phyloP scores from a whole-genome alignment of 2,888 invertebrate species.

The Pteria penguin region DNA sequence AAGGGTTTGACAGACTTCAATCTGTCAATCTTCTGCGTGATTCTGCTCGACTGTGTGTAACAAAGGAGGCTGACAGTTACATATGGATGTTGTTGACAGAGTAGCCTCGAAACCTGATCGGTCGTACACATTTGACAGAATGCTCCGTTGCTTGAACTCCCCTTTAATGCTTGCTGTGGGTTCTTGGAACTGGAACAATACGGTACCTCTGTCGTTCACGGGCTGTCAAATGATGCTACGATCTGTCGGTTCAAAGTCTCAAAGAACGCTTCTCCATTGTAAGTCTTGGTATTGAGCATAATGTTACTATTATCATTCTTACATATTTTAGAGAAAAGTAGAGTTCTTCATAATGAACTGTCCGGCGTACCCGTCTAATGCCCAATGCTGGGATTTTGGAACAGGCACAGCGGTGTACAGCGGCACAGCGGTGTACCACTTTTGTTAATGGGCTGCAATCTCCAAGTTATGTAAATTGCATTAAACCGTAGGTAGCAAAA shows the following conservation, averaged over 20 bases:
- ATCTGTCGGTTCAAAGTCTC: not conserved
- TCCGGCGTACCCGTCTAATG: no score
- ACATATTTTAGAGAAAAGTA: no score
- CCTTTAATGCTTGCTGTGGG: not conserved
- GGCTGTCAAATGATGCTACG: not conserved
- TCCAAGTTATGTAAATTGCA: no score
- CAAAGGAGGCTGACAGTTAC: not conserved
- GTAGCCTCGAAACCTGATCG: not conserved
- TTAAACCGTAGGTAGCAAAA: no score
- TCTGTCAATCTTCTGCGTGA: not conserved
- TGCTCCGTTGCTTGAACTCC: not conserved
- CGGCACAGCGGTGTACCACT: no score
- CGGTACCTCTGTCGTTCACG: not conserved
- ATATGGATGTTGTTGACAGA: not conserved
- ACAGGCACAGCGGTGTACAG: no score
- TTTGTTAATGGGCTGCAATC: no score
- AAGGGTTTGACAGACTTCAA: not conserved
- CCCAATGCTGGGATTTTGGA: no score
- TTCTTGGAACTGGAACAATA: not conserved
- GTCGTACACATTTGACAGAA: not conserved
- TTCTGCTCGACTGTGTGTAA: not conserved
- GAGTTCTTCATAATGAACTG: no score
- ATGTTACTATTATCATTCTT: no score
- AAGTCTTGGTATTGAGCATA: no score
- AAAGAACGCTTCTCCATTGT: no score